Conservation (phyloP, 1,140 invertebrate genomes). For the Brachionus manjavacas region DNA sequence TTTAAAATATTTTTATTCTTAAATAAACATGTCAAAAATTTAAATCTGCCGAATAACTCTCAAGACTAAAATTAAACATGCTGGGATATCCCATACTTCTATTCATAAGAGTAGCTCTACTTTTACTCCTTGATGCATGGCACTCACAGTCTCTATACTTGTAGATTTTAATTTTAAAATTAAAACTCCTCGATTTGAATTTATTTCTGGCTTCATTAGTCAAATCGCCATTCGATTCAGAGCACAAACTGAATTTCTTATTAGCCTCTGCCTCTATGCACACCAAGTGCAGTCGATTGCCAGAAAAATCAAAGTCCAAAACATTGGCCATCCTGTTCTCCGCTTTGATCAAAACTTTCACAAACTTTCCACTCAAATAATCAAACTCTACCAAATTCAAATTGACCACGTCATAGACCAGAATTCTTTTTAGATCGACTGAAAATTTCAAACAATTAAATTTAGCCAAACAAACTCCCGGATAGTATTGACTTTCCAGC, state of each 20-base stretch:
- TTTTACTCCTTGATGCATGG: not conserved
- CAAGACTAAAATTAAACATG: slow-evolving; percentile 11
- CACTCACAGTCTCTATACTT: slow-evolving; percentile 11
- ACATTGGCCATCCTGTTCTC: slow-evolving; percentile 3
- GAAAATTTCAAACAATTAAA: not conserved
- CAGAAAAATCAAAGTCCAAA: not conserved
- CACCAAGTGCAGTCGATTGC: not conserved
- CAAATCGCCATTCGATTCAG: not conserved
- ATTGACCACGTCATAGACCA: slow-evolving; percentile 1
- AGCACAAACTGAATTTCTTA: not conserved
- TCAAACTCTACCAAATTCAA: not conserved
- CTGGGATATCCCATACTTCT: not conserved
- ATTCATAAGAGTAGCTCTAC: not conserved
- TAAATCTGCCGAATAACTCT: slow-evolving; percentile 17
- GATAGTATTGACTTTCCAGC: not conserved
- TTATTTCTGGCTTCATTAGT: not conserved
- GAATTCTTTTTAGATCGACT: not conserved
- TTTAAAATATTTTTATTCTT: not conserved
- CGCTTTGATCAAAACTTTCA: not conserved
- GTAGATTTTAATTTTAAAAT: slow-evolving; percentile 22
- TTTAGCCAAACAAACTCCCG: not conserved
- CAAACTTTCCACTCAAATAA: slow-evolving; percentile 5
- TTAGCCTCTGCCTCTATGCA: not conserved
- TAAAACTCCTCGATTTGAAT: not conserved
- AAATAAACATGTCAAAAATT: not conserved